Evolutionary conservation across 2,113 vertebrate species (phyloP).

Genomic region (Ciconia stormi): DNA sequence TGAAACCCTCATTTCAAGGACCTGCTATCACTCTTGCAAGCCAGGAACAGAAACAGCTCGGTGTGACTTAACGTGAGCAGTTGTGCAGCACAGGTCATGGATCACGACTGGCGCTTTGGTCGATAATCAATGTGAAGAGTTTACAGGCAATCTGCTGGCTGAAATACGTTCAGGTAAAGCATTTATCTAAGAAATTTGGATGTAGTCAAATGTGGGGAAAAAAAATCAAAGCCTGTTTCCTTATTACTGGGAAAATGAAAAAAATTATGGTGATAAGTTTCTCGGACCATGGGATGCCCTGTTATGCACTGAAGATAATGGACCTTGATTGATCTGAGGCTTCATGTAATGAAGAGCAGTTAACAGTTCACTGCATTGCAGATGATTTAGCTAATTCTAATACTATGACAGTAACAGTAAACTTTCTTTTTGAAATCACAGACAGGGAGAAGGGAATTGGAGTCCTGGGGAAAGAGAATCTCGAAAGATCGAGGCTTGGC

Average conservation of each 20-base stretch:
- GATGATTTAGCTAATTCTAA: neutral
- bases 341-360: neutral
- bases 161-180: neutral
- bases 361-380: neutral
- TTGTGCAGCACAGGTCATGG: neutral
- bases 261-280: neutral
- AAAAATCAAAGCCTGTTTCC: neutral
- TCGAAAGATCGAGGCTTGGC: neutral
- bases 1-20: neutral
- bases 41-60: neutral
- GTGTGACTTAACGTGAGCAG: neutral
- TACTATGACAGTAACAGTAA: neutral
- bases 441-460: neutral
- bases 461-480: neutral
- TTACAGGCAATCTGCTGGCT: neutral
- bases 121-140: neutral
- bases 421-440: neutral
- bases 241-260: neutral
- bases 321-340: neutral
- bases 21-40: neutral
- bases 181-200: neutral
- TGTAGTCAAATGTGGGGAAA: neutral
- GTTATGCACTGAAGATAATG: fast-evolving
- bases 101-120: fast-evolving
- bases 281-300: neutral